Conservation (phyloP, 35 echinoderm and acorn worm genomes). For the Chiridota heheva region DNA sequence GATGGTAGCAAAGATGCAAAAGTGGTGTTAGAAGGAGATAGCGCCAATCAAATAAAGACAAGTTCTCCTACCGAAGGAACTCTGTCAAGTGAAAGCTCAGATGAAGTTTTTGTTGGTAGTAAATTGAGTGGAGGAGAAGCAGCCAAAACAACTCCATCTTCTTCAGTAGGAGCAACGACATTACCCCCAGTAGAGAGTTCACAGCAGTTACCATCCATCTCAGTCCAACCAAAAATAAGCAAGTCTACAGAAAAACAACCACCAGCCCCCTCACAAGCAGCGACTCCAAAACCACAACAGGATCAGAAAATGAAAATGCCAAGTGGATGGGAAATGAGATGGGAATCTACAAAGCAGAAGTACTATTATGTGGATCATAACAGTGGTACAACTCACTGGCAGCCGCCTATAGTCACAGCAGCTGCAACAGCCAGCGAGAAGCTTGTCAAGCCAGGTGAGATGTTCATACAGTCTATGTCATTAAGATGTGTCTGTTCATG, state of each 20-base stretch:
- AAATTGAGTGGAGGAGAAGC: too few relatives aligned
- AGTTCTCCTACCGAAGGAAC: too few relatives aligned
- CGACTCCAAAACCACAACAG: background rate
- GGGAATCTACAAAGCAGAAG: constrained; percentile 36
- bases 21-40: too few relatives aligned
- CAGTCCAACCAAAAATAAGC: too few relatives aligned
- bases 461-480: too few relatives aligned
- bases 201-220: too few relatives aligned
- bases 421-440: background rate
- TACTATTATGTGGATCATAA: constrained; percentile 92
- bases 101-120: too few relatives aligned
- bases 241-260: background rate
- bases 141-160: background rate
- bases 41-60: too few relatives aligned
- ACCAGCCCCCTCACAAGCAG: background rate
- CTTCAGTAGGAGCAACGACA: background rate
- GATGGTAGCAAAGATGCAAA: too few relatives aligned
- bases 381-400: constrained; percentile 67
- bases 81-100: too few relatives aligned
- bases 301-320: constrained; percentile 35
- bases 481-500: too few relatives aligned
- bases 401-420: constrained; percentile 32
- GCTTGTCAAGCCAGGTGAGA: constrained; percentile 25
- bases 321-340: constrained; percentile 82
- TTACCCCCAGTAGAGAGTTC: background rate